Evolutionary conservation across 1,140 invertebrate genomes (phyloP).

Genomic region (Scaptomyza hsui): DNA sequence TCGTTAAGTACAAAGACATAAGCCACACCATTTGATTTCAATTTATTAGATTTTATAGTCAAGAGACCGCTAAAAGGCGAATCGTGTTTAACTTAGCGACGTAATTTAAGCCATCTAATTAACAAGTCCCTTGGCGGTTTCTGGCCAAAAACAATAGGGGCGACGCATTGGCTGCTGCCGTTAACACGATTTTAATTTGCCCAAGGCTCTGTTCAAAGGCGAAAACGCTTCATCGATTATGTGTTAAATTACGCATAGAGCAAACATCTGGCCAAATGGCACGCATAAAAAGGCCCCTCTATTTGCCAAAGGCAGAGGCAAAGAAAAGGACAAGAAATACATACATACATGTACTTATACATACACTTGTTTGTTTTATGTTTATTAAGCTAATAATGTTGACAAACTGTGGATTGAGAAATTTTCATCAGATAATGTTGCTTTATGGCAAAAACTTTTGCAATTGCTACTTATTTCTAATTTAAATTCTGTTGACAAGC

Average conservation of each 20-base stretch:
- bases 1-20: background rate
- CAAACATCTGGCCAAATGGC: slow-evolving; percentile 36
- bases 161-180: slow-evolving; percentile 53
- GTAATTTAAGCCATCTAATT: slow-evolving; percentile 62
- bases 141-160: slow-evolving; percentile 30
- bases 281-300: slow-evolving; percentile 10
- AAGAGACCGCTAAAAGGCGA: slow-evolving; percentile 26
- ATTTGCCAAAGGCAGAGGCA: background rate
- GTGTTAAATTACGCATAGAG: slow-evolving; percentile 75
- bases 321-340: slow-evolving; percentile 3
- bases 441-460: background rate
- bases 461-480: no score
- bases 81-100: slow-evolving; percentile 23
- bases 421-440: background rate
- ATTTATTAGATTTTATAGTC: slow-evolving; percentile 15
- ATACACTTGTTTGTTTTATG: background rate
- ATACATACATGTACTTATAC: background rate
- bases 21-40: slow-evolving; percentile 19
- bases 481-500: no score
- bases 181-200: slow-evolving; percentile 65
- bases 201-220: slow-evolving; percentile 14
- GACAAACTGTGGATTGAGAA: background rate
- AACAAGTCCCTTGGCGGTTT: slow-evolving; percentile 49
- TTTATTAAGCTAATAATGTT: slow-evolving; percentile 2
- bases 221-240: slow-evolving; percentile 63